These are phyloP conservation scores for Molorchus minor DNA, from an alignment of 2,888 invertebrate genomes.

Conservation along the genomic window DNA sequence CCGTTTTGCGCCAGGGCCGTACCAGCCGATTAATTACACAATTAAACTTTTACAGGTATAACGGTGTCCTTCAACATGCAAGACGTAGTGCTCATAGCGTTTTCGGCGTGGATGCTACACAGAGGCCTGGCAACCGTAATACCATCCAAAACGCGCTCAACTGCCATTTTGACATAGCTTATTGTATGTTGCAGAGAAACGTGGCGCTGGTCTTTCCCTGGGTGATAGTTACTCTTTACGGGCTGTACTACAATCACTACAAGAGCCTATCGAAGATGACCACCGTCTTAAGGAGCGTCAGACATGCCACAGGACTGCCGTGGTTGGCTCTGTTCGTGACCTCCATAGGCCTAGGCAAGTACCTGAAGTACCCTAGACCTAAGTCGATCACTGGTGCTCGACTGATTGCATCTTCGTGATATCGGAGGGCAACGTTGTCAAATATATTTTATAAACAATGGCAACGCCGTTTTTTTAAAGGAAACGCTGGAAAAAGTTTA, in stretches of 20 bases:
- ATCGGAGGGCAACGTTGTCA: too few species aligned
- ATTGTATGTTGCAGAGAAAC: slow-evolving; percentile 42
- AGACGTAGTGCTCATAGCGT: slow-evolving; percentile 50
- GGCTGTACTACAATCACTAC: slow-evolving; percentile 55
- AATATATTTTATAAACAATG: too few species aligned
- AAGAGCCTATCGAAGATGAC: slow-evolving; percentile 49
- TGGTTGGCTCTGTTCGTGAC: slow-evolving; percentile 48
- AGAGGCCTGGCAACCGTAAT: slow-evolving; percentile 50
- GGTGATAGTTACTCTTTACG: slow-evolving; percentile 52
- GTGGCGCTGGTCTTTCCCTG: slow-evolving; percentile 54
- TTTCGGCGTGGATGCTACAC: slow-evolving; percentile 52
- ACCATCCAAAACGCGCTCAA: not conserved
- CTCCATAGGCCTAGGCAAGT: slow-evolving; percentile 43
- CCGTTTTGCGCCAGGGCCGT: too few species aligned
- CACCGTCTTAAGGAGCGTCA: slow-evolving; percentile 43
- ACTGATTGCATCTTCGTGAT: too few species aligned
- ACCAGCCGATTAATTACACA: not conserved
- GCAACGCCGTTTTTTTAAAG: too few species aligned
- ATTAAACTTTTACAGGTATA: slow-evolving; percentile 46
- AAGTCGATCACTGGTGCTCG: too few species aligned
- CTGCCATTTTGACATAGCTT: not conserved
- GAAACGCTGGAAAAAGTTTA: too few species aligned
- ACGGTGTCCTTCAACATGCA: slow-evolving; percentile 51
- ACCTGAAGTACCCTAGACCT: too few species aligned
- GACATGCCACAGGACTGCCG: slow-evolving; percentile 45